Base-by-base conservation (phyloP, 2,888 invertebrate genomes). In the Agriopis aurantiaria region DNA sequence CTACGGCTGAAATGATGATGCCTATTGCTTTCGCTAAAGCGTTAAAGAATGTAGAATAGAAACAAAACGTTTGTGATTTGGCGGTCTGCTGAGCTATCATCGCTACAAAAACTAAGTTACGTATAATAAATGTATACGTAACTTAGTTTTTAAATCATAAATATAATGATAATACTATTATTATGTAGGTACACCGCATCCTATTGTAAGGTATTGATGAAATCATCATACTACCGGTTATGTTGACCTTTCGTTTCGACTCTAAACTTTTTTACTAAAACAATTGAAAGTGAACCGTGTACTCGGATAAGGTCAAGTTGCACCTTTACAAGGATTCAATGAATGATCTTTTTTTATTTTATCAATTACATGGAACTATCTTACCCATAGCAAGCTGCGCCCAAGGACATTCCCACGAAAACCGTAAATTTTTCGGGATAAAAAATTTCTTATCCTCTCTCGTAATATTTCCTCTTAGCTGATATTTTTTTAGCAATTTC, bases 281-380 rank as follows among this genome's bases (percentile, higher is more conserved):
- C 92, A 92, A 92, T 91, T 90, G 92, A 91, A 90, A 91, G 91
- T 87, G 85, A 85, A 80, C 81, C 78, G 77, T 75, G 82, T 84
- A 83, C 83, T 82, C 80, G 75, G 71, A 70, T 88, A 87, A 90
- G 91, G 90, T 89, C 89, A 85, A 75, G 82, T 79, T 82, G 77
- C 76, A 66, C 63, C 41, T 43, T 51, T 58, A 73, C 62, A 66
- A 48, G 66, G 66, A 73, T 74, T 70, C 23, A 69, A 71, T 66
- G 48, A 64, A 63, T 71, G 49, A 57, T n/a, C 56, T 59, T 67
- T 46, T 59, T 67, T 46, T 58, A 46, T 52, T 41, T 61, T 61
- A 43, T 59, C 48, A 33, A 33, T 33, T 33, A 33, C 45, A 0
- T 33, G 4, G n/a, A 53, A 14, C 8, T 57, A 7, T 0, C 4